Percentiles rank a stretch among this genome's conserved stretches.
phyloP scores from a whole-genome alignment of 2,888 invertebrate species.

The Girardia tigrina region DNA sequence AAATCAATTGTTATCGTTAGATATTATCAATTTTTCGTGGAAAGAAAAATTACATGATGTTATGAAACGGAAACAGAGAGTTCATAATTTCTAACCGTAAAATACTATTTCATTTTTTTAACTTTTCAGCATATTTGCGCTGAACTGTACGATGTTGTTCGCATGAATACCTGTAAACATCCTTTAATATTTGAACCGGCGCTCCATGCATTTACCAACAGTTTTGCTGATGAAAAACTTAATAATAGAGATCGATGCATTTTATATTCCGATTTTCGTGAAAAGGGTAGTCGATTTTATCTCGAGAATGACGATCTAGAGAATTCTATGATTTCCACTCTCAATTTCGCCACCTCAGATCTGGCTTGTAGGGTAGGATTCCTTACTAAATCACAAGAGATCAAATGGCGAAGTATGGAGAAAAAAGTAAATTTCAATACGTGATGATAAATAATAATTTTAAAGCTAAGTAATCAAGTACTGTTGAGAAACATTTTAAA shows the following conservation, averaged over 20 bases:
- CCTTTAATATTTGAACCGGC: neutral
- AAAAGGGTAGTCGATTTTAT: conserved; percentile 7
- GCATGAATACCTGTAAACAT: conserved; percentile 4
- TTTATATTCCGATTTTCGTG: neutral
- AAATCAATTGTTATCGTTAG: neutral
- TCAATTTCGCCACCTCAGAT: neutral
- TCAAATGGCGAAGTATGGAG: neutral
- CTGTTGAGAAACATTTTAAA: too few relatives aligned
- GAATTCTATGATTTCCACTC: neutral
- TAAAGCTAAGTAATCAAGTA: too few relatives aligned
- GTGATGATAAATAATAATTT: too few relatives aligned
- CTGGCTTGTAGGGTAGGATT: conserved; percentile 11
- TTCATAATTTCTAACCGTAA: neutral
- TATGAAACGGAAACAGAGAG: conserved; percentile 7
- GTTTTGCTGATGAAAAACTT: neutral
- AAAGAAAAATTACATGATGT: conserved; percentile 18
- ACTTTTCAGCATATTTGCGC: conserved; percentile 13
- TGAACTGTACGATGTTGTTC: conserved; percentile 3
- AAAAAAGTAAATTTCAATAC: neutral
- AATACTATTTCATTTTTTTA: neutral
- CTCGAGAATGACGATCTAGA: neutral
- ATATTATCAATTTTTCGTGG: neutral
- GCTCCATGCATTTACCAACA: conserved; percentile 14
- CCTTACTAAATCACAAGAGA: neutral
- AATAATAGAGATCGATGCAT: conserved; percentile 1